Evolutionary conservation across 92 coral and sea anemone species (phyloP), one percentile per base, ranked within the genome.

Genomic region (Zoanthus gigantus): DNA sequence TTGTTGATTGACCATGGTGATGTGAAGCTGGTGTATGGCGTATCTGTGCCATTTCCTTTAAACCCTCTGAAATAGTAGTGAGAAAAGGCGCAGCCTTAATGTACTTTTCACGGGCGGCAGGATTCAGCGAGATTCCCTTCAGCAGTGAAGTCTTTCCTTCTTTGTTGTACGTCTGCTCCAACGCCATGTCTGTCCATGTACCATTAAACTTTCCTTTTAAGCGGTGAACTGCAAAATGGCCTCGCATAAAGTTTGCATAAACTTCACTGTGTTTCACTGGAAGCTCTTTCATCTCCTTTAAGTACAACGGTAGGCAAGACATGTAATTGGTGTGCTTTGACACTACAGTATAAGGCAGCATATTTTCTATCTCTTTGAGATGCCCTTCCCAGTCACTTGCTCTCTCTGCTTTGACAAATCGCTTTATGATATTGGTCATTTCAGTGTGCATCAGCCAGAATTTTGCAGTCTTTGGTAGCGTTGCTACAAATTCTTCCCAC

Each of bases 61-160:
- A 50, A 50, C 54, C 54, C 54, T 50, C 54, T 50, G 54, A 50
- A 50, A 50, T 6, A 50, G 54, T 50, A 50, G 54, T 50, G 12
- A 50, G 54, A 50, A 87, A 87, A 34, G 90, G 86, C 58, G 48
- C 90, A 66, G 66, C 67, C 76, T 87, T 77, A 16, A 87, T 65
- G 71, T 87, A 87, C 86, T 78, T 87, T 63, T 87, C 89, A 13
- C 89, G 71, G 8, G 89, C 76, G 37, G 28, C 50, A 31, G 84
- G 85, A 83, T 76, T 86, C 47, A 30, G 89, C 14, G 83, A 28
- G 75, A 86, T 77, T 52, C 84, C 76, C 54, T 86, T 76, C 50
- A 86, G 32, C 14, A 86, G 37, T 47, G 84, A 74, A 14, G 76
- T 82, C 18, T 66, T 81, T 11, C 83, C 83, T 34, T 77, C 60